Base-by-base conservation (phyloP, 2,113 vertebrate genomes). In the Todiramphus saurophagus region DNA sequence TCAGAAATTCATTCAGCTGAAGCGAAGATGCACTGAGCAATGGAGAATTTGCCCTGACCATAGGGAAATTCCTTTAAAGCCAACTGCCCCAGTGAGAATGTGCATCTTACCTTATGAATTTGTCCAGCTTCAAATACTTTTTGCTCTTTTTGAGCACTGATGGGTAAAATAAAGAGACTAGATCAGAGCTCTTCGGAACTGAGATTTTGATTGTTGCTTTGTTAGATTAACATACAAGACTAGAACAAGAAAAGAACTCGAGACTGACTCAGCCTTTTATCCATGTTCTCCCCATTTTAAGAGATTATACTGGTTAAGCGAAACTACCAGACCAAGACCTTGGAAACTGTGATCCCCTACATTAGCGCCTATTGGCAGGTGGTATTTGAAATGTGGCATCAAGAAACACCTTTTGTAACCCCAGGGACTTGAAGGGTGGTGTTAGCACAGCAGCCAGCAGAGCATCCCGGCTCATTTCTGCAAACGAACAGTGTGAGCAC, bases 321-420 rank as follows among this genome's bases (percentile, higher is more conserved):
- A 83, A 84, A 81, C 24, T 12, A 30, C 11, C 66, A 63, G 13
- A 8, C 5, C n/a, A 43, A 79, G 35, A 64, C 35, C 73, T 94
- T 0, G 0, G 4, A 53, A 87, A 46, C 3, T 11, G 31, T n/a
- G 31, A 13, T 62, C 76, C 17, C 66, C 21, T 55, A 28, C 69
- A 19, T 1, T 31, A 48, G 39, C 55, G 82, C 11, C 31, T 55
- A 15, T 2, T 62, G 43, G 58, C 27, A 90, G 41, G 63, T n/a
- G 41, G 4, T n/a, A 68, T 14, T 48, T 79, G 67, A 90, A 58
- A 81, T 2, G 24, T 30, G 64, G 43, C n/a, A 58, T 25, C n/a
- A 77, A 53, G 78, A 83, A 68, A n/a, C 33, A 21, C 16, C 41
- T 46, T 41, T 63, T 56, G 11, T 23, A 76, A 51, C 48, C 63